A percentile compares a stretch with the other conserved stretches of the same genome.
Evolutionary conservation across 2,113 vertebrate species (phyloP).

Genomic region (Rhizomys pruinosus): DNA sequence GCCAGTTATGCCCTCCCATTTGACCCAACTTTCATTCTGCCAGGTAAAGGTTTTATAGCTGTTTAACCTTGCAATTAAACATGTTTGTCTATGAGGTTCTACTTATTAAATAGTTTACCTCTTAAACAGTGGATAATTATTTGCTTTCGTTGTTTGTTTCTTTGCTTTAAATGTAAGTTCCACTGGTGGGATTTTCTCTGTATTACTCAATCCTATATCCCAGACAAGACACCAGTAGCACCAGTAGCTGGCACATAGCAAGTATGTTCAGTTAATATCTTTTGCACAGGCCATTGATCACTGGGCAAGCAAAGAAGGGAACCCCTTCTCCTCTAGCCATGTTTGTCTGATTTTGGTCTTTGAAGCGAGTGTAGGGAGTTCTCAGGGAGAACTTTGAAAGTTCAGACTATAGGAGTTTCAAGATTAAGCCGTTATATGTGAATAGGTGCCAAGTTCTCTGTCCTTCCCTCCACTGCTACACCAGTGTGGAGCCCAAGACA

Average conservation of each 20-base stretch:
- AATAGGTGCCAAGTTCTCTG: neutral
- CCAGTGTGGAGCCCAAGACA: neutral
- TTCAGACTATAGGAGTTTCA: conserved; percentile 19
- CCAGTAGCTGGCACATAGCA: neutral
- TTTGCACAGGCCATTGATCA: neutral
- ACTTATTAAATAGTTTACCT: conserved; percentile 43
- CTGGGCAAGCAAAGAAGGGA: fast-evolving
- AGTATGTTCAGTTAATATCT: neutral
- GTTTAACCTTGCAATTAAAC: conserved; percentile 56
- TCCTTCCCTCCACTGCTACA: neutral
- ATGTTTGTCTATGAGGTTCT: conserved; percentile 60
- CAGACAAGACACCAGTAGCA: neutral
- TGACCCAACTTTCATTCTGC: conserved; percentile 30
- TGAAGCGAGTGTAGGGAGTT: neutral
- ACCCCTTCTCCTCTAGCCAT: conserved; percentile 33
- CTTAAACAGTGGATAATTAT: neutral
- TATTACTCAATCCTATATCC: neutral
- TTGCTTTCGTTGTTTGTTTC: conserved; percentile 43
- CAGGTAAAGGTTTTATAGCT: conserved; percentile 21
- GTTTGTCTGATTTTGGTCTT: conserved; percentile 49
- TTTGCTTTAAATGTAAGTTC: neutral
- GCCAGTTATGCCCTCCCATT: neutral
- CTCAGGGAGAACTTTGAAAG: neutral
- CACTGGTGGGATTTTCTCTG: neutral
- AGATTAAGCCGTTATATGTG: neutral